A percentile compares a stretch with the other conserved stretches of the same genome.
These are phyloP conservation scores for Lamprotornis superbus DNA, from an alignment of 2,113 vertebrate species.

Conservation along the genomic window DNA sequence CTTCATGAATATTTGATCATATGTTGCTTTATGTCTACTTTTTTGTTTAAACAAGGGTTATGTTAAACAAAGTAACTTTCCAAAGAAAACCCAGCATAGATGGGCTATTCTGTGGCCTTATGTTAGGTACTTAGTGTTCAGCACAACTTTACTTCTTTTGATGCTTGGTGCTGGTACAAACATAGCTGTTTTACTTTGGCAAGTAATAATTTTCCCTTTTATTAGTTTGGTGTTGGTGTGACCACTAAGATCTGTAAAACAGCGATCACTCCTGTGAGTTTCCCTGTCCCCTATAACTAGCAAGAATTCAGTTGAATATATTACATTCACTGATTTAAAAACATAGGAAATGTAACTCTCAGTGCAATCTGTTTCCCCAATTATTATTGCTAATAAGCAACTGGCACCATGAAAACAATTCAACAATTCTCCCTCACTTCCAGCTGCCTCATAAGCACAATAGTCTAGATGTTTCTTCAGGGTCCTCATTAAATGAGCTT, in stretches of 20 bases:
- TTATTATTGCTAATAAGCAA: not conserved
- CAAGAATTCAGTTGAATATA: not conserved
- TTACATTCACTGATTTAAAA: not conserved
- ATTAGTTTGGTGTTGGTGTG: not conserved
- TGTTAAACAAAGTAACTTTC: not conserved
- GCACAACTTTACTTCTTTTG: not conserved
- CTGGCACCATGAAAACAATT: not conserved
- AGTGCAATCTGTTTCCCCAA: not conserved
- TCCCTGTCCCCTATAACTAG: not conserved
- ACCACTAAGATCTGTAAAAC: not conserved
- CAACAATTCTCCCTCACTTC: not conserved
- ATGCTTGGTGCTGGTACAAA: not conserved
- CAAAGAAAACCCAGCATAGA: not conserved
- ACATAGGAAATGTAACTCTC: not conserved
- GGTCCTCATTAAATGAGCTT: not conserved
- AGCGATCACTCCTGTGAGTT: not conserved
- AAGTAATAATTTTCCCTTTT: not conserved
- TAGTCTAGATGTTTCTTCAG: not conserved
- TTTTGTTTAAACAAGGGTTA: not conserved
- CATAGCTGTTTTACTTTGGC: not conserved
- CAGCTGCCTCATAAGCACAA: not conserved
- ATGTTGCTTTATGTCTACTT: not conserved
- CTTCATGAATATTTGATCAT: not conserved
- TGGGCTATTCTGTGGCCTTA: not conserved
- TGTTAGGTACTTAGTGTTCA: not conserved